Conservation (phyloP, 2,888 invertebrate genomes). For the Tetrapedia diversipes region DNA sequence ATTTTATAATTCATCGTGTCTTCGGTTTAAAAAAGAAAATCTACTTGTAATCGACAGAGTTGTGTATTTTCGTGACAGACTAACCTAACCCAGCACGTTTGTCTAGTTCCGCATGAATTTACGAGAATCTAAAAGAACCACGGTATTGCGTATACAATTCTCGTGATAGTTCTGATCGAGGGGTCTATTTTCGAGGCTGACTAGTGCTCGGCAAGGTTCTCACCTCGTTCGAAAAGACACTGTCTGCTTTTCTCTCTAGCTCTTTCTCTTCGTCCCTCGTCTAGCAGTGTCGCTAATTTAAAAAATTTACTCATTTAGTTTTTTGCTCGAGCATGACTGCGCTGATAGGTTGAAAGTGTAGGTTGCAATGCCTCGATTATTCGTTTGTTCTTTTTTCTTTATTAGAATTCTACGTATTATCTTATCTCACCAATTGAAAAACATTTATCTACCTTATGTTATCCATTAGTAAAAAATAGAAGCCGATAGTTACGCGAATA, state of each 20-base stretch:
- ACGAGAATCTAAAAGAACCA: background rate
- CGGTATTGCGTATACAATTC: slow-evolving; percentile 12
- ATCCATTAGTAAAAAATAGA: too few species aligned
- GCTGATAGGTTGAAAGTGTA: too few species aligned
- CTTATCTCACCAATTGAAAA: too few species aligned
- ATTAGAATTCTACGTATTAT: too few species aligned
- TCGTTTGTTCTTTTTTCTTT: too few species aligned
- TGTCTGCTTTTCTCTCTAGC: background rate
- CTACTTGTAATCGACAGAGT: background rate
- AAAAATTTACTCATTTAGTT: slow-evolving; percentile 18
- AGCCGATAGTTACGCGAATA: too few species aligned
- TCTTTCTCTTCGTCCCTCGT: background rate
- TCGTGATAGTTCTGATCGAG: slow-evolving; percentile 46
- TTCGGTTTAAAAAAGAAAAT: background rate
- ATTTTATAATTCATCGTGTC: background rate
- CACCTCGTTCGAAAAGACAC: slow-evolving; percentile 22
- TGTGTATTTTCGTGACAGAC: background rate
- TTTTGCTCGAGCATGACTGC: background rate
- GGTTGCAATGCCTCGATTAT: too few species aligned
- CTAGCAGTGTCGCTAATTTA: slow-evolving; percentile 21
- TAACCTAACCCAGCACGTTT: too few species aligned
- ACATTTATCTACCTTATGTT: too few species aligned
- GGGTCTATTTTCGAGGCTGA: slow-evolving; percentile 62
- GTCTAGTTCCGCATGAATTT: slow-evolving; percentile 10
- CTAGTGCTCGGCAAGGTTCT: slow-evolving; percentile 46